phyloP scores from a whole-genome alignment of 1,140 invertebrate species.

The Planococcus citri region DNA sequence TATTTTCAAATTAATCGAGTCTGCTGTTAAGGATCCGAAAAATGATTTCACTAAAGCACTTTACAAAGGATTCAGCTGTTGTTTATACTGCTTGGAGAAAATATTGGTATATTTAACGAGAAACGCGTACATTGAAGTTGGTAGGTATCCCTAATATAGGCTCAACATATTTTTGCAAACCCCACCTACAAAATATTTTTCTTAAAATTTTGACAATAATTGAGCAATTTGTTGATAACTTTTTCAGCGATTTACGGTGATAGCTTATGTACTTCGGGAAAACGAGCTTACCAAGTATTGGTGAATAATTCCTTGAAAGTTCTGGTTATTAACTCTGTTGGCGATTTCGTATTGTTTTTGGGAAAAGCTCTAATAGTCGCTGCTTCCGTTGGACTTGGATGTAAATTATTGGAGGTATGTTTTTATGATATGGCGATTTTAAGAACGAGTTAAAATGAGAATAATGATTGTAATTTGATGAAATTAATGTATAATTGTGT shows the following conservation, averaged over 20 bases:
- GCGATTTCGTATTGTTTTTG: conserved; percentile 62
- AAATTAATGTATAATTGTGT: conserved; percentile 17
- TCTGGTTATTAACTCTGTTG: conserved; percentile 61
- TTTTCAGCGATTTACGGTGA: conserved; percentile 56
- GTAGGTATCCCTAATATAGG: conserved; percentile 32
- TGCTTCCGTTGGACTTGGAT: conserved; percentile 45
- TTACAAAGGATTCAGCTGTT: conserved; percentile 55
- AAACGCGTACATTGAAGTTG: conserved; percentile 69
- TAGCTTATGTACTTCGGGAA: conserved; percentile 50
- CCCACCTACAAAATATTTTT: no score
- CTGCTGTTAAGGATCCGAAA: conserved; percentile 35
- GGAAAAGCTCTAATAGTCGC: conserved; percentile 56
- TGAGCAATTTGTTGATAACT: neutral
- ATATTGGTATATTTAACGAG: conserved; percentile 55
- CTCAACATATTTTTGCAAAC: neutral
- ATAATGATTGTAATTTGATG: no score
- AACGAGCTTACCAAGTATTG: conserved; percentile 46
- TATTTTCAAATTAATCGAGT: conserved; percentile 36
- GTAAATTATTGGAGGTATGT: conserved; percentile 46
- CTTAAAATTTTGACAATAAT: no score
- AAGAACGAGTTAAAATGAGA: no score
- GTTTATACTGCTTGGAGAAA: conserved; percentile 58
- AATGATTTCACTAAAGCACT: conserved; percentile 34
- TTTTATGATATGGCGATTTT: neutral
- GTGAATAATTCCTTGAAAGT: conserved; percentile 52